Percentiles rank a stretch among this genome's conserved stretches.
Conservation (phyloP, 2,113 vertebrate genomes). For the Syngnathus floridae region DNA sequence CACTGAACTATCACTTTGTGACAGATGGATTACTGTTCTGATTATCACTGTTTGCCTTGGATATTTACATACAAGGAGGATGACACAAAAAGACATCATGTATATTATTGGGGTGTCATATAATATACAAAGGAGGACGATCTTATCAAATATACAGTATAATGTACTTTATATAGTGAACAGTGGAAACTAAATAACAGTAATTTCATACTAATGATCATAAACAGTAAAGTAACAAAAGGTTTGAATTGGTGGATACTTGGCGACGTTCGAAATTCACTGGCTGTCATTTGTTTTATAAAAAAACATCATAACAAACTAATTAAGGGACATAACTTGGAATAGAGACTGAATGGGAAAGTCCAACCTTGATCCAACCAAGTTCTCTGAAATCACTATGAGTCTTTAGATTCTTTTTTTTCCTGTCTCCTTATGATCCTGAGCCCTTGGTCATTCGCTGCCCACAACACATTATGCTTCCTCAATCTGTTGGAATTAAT, state of each 20-base stretch:
- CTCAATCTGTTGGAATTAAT: constrained; percentile 15
- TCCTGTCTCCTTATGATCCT: background rate
- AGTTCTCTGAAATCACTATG: constrained; percentile 13
- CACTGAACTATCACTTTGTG: background rate
- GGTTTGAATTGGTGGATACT: too few relatives aligned
- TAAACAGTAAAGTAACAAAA: background rate
- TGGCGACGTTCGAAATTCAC: too few relatives aligned
- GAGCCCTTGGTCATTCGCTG: background rate
- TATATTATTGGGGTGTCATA: background rate
- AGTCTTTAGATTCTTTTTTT: background rate
- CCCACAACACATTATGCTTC: background rate
- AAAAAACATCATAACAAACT: too few relatives aligned
- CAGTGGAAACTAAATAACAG: background rate
- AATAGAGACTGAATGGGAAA: background rate
- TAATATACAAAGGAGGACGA: background rate
- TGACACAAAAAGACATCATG: background rate
- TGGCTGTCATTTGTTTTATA: too few relatives aligned
- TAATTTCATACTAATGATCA: background rate
- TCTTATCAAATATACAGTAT: background rate
- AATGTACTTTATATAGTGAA: background rate
- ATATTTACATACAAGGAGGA: background rate
- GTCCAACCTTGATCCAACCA: constrained; percentile 1
- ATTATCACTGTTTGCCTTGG: background rate
- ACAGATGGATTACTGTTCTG: background rate
- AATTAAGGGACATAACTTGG: too few relatives aligned